These are phyloP conservation scores for Galago senegalensis DNA, from an alignment of 2,797 vertebrate species.

Conservation along the genomic window DNA sequence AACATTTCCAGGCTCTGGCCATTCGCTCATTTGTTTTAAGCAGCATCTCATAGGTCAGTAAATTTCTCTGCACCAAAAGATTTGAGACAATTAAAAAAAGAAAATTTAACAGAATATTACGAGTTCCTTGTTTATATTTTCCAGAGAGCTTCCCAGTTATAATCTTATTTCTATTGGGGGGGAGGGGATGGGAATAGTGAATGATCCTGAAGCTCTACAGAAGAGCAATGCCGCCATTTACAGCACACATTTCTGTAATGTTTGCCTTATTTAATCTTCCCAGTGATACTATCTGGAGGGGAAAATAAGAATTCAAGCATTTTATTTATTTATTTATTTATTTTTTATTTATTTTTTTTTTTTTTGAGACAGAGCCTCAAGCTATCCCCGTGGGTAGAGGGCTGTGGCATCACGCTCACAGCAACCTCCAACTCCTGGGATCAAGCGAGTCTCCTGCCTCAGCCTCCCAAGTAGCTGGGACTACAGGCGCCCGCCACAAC, in stretches of 20 bases:
- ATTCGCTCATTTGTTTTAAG: constrained; percentile 42
- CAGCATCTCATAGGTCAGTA: not conserved
- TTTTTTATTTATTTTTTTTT: too few relatives aligned
- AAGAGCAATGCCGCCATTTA: not conserved
- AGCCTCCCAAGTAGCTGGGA: too few relatives aligned
- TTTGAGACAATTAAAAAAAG: not conserved
- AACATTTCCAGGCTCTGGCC: constrained; percentile 40
- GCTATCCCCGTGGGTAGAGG: too few relatives aligned
- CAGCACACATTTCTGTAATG: not conserved
- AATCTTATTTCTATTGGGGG: not conserved
- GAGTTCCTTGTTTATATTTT: not conserved
- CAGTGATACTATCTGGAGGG: not conserved
- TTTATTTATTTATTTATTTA: not conserved
- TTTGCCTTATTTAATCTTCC: constrained; percentile 22
- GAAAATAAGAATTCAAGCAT: not conserved
- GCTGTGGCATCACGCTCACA: too few relatives aligned
- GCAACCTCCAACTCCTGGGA: too few relatives aligned
- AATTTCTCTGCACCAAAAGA: constrained; percentile 58
- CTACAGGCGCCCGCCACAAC: too few relatives aligned
- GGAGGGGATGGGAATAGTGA: not conserved
- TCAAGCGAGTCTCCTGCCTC: too few relatives aligned
- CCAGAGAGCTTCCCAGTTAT: not conserved
- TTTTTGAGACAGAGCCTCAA: too few relatives aligned
- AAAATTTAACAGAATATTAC: not conserved
- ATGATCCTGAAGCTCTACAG: constrained; percentile 1